Evolutionary conservation across 2,113 vertebrate genomes (phyloP).

Genomic region (Echinops telfairi): DNA sequence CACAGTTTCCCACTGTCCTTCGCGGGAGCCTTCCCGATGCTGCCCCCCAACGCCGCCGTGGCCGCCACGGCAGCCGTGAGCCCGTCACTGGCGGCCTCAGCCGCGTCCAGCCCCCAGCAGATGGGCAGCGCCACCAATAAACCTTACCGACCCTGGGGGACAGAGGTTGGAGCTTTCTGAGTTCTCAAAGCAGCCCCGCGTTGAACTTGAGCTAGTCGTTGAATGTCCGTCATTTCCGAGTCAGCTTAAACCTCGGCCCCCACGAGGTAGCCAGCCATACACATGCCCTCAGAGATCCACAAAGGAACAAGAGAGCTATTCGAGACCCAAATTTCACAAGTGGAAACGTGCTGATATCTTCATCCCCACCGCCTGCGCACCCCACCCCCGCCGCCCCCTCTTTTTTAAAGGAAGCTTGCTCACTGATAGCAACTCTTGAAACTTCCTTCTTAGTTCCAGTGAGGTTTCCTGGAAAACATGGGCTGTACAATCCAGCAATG

Average conservation of each 20-base stretch:
- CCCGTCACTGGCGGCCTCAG: constrained; percentile 87
- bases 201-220: constrained; percentile 29
- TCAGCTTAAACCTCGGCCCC: constrained; percentile 43
- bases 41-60: constrained; percentile 87
- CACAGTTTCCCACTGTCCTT: constrained; percentile 93
- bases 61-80: constrained; percentile 88
- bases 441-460: background rate
- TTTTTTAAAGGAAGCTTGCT: constrained; percentile 67
- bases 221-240: constrained; percentile 68
- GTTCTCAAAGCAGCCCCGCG: background rate
- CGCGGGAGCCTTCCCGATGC: constrained; percentile 89
- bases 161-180: constrained; percentile 96
- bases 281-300: background rate
- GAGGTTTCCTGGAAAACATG: constrained; percentile 69
- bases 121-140: constrained; percentile 86
- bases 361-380: background rate
- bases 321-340: constrained; percentile 36
- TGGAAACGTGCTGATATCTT: constrained; percentile 46
- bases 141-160: constrained; percentile 96
- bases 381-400: background rate
- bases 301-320: constrained; percentile 38
- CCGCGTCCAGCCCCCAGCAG: constrained; percentile 88
- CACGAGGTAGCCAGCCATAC: constrained; percentile 53
- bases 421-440: constrained; percentile 69
- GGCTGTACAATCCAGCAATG: constrained; percentile 67